These are phyloP conservation scores for Steatornis caripensis DNA, from an alignment of 2,113 vertebrate genomes.

Conservation along the genomic window DNA sequence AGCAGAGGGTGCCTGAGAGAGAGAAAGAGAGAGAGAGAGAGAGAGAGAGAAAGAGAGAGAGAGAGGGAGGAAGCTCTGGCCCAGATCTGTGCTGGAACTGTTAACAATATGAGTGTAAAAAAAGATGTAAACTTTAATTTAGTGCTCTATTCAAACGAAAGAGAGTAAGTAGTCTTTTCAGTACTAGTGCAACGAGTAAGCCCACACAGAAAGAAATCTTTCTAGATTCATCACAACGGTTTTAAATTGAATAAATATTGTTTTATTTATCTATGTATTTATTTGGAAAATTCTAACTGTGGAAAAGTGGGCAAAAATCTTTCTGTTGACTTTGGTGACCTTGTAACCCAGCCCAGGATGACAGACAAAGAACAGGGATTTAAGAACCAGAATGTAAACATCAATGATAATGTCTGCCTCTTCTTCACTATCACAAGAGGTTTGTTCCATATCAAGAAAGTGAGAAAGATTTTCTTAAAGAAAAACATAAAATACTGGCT, in stretches of 20 bases:
- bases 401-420: not conserved
- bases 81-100: not conserved
- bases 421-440: not conserved
- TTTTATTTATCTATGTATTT: not conserved
- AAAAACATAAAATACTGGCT: not conserved
- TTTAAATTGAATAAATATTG: not conserved
- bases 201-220: not conserved
- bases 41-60: no score
- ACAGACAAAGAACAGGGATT: not conserved
- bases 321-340: not conserved
- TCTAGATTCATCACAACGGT: not conserved
- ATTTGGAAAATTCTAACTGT: not conserved
- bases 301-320: not conserved
- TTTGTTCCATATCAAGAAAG: not conserved
- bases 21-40: no score
- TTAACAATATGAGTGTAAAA: not conserved
- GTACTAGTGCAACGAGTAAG: not conserved
- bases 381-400: not conserved
- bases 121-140: not conserved
- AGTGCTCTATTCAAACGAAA: not conserved
- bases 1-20: slow-evolving; percentile 57
- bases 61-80: not conserved
- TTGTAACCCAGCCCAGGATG: not conserved
- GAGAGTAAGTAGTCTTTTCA: not conserved
- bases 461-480: not conserved